Base-by-base conservation (phyloP, 2,888 invertebrate species). In the Micropterix aruncella region DNA sequence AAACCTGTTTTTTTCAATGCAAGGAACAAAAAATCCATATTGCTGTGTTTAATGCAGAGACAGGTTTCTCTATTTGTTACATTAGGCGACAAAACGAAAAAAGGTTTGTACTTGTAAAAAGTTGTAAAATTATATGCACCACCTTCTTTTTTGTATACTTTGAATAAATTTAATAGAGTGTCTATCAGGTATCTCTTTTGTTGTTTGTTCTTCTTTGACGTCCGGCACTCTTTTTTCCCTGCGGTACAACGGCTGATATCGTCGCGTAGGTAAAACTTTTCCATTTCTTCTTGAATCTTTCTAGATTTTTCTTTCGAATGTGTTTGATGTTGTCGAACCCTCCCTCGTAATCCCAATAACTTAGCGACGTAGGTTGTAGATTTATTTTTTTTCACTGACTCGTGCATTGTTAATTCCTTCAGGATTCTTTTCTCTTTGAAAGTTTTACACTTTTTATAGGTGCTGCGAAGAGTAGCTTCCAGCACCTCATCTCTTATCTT, bases 81-180 rank as follows among this genome's bases (percentile, higher is more conserved):
- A 19, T n/a, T 41, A 12, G 41, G 19, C 16, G 41, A 41, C 15
- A 41, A 36, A 14, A 41, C 41, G 17, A 19, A 41, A 41, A 41
- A 41, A 19, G 36, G 36, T 41, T 41, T 41, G 27, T 15, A 41
- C 41, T 41, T 41, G 41, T 19, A 41, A 41, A 41, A 41, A 16
- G 41, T 41, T 15, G 41, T 19, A n/a, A n/a, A n/a, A n/a, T n/a
- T n/a, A n/a, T n/a, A n/a, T n/a, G n/a, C n/a, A n/a, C n/a, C n/a
- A n/a, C n/a, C n/a, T n/a, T n/a, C n/a, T n/a, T n/a, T n/a, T n/a
- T n/a, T n/a, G n/a, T n/a, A n/a, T n/a, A n/a, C n/a, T n/a, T n/a
- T n/a, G n/a, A n/a, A n/a, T n/a, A n/a, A n/a, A n/a, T 39, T 39
- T 18, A 39, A 18, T n/a, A 39, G 3, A n/a, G 39, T 39, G 39